Percentiles rank a stretch among this genome's conserved stretches.
Evolutionary conservation across 2,113 vertebrate species (phyloP).

Genomic region (Nanorana parkeri): DNA sequence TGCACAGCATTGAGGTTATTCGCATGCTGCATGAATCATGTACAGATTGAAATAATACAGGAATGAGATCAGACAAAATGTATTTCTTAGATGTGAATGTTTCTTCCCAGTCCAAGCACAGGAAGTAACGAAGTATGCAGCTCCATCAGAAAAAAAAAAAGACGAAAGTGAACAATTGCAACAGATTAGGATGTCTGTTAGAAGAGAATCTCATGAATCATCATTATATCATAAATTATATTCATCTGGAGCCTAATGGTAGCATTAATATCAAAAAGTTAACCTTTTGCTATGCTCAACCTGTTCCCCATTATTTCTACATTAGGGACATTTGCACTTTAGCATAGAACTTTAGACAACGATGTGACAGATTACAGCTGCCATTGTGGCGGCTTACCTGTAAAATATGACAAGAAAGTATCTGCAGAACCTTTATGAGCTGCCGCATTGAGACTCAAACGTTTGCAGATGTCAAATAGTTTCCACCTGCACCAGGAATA

Average conservation of each 20-base stretch:
- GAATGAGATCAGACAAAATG: conserved; percentile 56
- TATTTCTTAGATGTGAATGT: conserved; percentile 50
- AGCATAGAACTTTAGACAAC: conserved; percentile 24
- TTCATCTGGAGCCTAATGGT: conserved; percentile 48
- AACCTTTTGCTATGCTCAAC: background rate
- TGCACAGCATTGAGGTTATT: conserved; percentile 25
- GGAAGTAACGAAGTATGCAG: conserved; percentile 47
- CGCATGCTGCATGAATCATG: conserved; percentile 29
- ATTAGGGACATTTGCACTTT: conserved; percentile 24
- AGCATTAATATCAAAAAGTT: conserved; percentile 11
- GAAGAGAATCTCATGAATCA: conserved; percentile 45
- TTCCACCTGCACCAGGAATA: conserved; percentile 9
- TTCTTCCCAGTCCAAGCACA: conserved; percentile 41
- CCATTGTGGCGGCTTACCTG: conserved; percentile 12
- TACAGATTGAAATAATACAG: conserved; percentile 47
- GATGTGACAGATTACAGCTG: conserved; percentile 7
- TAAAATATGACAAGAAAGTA: conserved; percentile 36
- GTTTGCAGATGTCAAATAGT: conserved; percentile 42
- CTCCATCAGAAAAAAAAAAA: conserved; percentile 45
- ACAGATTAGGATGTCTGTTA: conserved; percentile 25
- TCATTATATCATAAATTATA: conserved; percentile 39
- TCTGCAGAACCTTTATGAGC: conserved; percentile 30
- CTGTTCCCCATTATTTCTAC: conserved; percentile 22
- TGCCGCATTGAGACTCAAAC: conserved; percentile 7
- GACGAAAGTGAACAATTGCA: conserved; percentile 34